Evolutionary conservation across 2,797 vertebrate species (phyloP).

Genomic region (Gymnodraco acuticeps): DNA sequence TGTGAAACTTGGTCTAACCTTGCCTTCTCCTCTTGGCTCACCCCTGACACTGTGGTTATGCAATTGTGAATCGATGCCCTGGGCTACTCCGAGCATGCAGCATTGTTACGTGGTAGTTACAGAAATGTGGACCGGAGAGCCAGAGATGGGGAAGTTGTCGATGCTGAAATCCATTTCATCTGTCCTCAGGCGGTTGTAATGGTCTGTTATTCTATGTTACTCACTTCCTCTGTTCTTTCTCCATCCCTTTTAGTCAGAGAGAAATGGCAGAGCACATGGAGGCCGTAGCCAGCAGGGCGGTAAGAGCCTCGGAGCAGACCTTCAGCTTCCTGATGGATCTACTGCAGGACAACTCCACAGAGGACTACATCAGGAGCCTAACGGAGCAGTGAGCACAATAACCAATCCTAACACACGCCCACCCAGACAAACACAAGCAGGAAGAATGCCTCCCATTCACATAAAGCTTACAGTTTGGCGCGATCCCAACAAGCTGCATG

Average conservation of each 20-base stretch:
- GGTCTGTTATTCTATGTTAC: slow-evolving; percentile 52
- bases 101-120: slow-evolving; percentile 59
- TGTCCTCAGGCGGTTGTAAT: slow-evolving; percentile 57
- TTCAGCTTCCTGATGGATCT: slow-evolving; percentile 79
- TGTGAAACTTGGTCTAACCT: neutral
- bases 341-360: slow-evolving; percentile 73
- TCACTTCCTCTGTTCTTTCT: slow-evolving; percentile 12
- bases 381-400: slow-evolving; percentile 86
- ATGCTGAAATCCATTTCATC: slow-evolving; percentile 60
- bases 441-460: slow-evolving; percentile 31
- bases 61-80: slow-evolving; percentile 56
- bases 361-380: slow-evolving; percentile 80
- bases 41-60: slow-evolving; percentile 45
- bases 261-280: slow-evolving; percentile 72
- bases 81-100: slow-evolving; percentile 24
- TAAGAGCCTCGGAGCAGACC: slow-evolving; percentile 82
- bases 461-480: slow-evolving; percentile 43
- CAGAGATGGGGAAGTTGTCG: slow-evolving; percentile 45
- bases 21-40: slow-evolving; percentile 19
- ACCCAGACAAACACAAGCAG: slow-evolving; percentile 29
- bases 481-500: slow-evolving; percentile 41
- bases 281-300: slow-evolving; percentile 73
- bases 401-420: slow-evolving; percentile 30
- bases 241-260: slow-evolving; percentile 79
- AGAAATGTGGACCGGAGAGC: slow-evolving; percentile 50